These are phyloP conservation scores for Apodemus sylvaticus DNA, from an alignment of 2,113 vertebrate genomes.

Conservation along the genomic window DNA sequence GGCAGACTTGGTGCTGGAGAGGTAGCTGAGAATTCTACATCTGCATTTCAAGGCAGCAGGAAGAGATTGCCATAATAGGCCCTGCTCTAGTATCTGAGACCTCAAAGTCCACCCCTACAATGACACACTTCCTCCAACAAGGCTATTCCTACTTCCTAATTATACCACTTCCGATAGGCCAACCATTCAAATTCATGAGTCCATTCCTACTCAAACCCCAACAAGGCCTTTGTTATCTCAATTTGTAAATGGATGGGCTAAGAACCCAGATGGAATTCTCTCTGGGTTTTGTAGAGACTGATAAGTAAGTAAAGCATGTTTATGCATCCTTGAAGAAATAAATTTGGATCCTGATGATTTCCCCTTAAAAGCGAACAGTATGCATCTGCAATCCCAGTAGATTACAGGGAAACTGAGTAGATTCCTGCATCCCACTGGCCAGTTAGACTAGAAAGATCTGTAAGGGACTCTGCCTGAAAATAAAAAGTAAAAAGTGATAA, in stretches of 20 bases:
- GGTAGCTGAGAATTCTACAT: not conserved
- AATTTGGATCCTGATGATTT: not conserved
- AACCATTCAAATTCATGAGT: not conserved
- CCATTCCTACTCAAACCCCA: not conserved
- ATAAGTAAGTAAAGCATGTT: not conserved
- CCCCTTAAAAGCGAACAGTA: not conserved
- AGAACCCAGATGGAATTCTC: not conserved
- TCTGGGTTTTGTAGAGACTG: not conserved
- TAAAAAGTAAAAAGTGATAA: not conserved
- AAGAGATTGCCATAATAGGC: not conserved
- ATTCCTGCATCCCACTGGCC: not conserved
- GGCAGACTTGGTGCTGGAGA: not conserved
- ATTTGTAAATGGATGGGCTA: not conserved
- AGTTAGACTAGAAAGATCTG: not conserved
- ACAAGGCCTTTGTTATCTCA: not conserved
- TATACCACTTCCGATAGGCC: not conserved
- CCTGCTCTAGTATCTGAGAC: not conserved
- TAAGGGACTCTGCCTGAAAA: not conserved
- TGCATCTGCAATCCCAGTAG: not conserved
- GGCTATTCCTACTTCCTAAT: not conserved
- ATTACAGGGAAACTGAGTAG: not conserved
- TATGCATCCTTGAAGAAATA: too few species aligned
- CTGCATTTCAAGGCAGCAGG: not conserved
- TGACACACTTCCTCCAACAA: not conserved
- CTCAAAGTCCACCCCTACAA: not conserved